Evolutionary conservation across 2,113 vertebrate species (phyloP), one percentile per base, ranked within the genome.

Genomic region (human): DNA sequence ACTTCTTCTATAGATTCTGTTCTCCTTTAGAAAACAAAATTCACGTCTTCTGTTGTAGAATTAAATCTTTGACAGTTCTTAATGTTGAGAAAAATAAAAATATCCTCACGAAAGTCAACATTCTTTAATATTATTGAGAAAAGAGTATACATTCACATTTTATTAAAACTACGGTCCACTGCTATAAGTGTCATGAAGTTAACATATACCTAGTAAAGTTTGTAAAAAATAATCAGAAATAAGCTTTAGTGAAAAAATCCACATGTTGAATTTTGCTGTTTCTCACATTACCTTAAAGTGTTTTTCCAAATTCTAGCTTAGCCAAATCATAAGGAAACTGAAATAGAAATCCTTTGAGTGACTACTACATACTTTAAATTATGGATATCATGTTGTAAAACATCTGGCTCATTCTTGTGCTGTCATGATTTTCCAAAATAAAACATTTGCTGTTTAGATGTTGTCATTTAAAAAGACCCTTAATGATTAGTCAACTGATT

Each of bases 211-310:
- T 22, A 73, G 52, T 38, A n/a, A 96, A 73, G 11, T 96, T 81
- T 23, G 25, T 7, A 90, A 96, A 68, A 95, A 95, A 75, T 83
- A 76, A 92, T 96, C 11, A 79, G 17, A 90, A 84, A 90, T 90
- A 30, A 89, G 16, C 3, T 81, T 81, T n/a, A 85, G 66, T 57
- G 70, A 90, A 52, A 87, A 94, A 91, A 68, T 72, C 23, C 40
- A 93, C 61, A 55, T 52, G 72, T 70, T 94, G 50, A 50, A 61
- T 92, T 91, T 43, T 92, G 73, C 5, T n/a, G 48, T 90, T 57
- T 90, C 23, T 90, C 57, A 55, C 32, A 55, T 73, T 55, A 70
- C 35, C 18, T 43, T 57, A 72, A 22, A 88, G 35, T 38, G 6
- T 52, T 84, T 89, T 97, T 70, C 55, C 43, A 66, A 92, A 96